Evolutionary conservation across 2,888 invertebrate species (phyloP), one percentile per base, ranked within the genome.

Genomic region (Acanthopleura granulata): DNA sequence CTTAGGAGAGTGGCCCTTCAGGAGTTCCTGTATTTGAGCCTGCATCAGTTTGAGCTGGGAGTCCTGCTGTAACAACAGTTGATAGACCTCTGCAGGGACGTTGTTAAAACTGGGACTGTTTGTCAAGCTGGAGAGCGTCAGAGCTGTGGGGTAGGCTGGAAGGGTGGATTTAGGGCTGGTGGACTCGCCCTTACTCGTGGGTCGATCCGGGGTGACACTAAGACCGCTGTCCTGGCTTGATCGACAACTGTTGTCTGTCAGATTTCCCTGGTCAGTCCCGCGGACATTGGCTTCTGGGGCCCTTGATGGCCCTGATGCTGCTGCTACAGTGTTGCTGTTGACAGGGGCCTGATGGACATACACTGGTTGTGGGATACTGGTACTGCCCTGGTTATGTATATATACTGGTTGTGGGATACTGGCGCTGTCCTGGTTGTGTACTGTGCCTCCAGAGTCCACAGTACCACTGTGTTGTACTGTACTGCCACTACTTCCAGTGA

Each of bases 221-320:
- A 87, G 78, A 0, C 87, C 87, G 81, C 87, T 87, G 77, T 87
- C 87, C 76, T 85, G 85, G 80, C 85, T 84, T 0, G 85, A 86
- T 57, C 83, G 78, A 29, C 83, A 80, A 77, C 82, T 87, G 76
- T 40, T 49, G 25, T 71, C 49, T 6, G 49, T 22, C 15, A 51
- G 40, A 49, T 40, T 40, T 4, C 6, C 18, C 50, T 72, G 49
- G 57, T 57, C 57, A n/a, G 57, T 57, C 57, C 3, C n/a, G 12
- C 12, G 18, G 57, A 57, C 6, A 57, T 12, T 57, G 57, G 57
- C 6, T 9, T 12, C 18, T 57, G n/a, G 18, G 40, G 57, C 22
- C 3, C 57, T 57, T 3, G 57, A 12, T 4, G 57, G 1, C 22
- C 3, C 22, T 12, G 57, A 22, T 4, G 57, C 3, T 57, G 57